Evolutionary conservation across 2,888 invertebrate genomes (phyloP), one percentile per base, ranked within the genome.

Genomic region (Drosophila demipolita): DNA sequence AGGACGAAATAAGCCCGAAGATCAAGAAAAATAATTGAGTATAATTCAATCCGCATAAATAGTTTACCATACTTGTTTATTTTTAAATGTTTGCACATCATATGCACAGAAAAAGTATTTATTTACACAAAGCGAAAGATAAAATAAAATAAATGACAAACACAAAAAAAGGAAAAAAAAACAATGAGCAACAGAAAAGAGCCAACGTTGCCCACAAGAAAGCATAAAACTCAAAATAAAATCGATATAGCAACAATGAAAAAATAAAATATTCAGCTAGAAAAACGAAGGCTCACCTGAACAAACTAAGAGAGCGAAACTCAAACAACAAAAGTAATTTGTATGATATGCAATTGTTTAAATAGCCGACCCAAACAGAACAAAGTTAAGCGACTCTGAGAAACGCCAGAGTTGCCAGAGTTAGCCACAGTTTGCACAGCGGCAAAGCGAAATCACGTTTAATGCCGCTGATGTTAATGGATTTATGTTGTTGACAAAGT

Each of bases 201-300:
- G 50, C 54, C 52, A 65, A 60, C 36, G 61, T 38, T 49, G 42
- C 53, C 61, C 67, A 29, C 17, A 45, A 53, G 64, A 35, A 63
- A 54, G 45, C 8, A 40, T 38, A 20, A 17, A 9, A 15, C 7
- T 1, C 3, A 26, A 33, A 68, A 60, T 29, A 82, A 83, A 88
- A 88, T 88, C 88, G 73, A 85, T 85, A 82, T 49, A 52, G 70
- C 70, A 69, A 75, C 82, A 86, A 80, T 73, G 81, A 83, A 75
- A 69, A 74, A 68, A 66, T 70, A 23, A 45, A 15, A 61, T 61
- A 35, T 66, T 58, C 58, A 54, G 58, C 61, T 49, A 12, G 29
- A 49, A 32, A n/a, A 50, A 60, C 15, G 62, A 20, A n/a, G 17
- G 32, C 20, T 69, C 49, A 79, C 75, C 79, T 79, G 79, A 58